These are phyloP conservation scores for Oostethus manadensis DNA, from an alignment of 2,113 vertebrate species.

Conservation along the genomic window DNA sequence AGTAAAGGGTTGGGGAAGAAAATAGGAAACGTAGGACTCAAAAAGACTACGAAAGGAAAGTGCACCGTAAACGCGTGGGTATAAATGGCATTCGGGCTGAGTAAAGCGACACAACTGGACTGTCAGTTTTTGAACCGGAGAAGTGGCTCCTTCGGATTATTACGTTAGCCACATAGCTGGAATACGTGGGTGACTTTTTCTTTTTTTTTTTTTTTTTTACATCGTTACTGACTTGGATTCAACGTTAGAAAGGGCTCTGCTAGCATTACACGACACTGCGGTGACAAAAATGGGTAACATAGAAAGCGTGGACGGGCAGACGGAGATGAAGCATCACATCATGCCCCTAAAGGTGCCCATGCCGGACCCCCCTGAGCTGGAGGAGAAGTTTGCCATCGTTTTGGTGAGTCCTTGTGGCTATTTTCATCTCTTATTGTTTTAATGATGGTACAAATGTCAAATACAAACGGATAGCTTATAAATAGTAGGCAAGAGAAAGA, in stretches of 20 bases:
- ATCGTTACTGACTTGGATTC: not conserved
- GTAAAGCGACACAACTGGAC: constrained; percentile 18
- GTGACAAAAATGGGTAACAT: constrained; percentile 82
- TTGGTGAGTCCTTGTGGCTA: constrained; percentile 76
- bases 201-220: constrained; percentile 22
- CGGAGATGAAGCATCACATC: constrained; percentile 77
- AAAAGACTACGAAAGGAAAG: constrained; percentile 32
- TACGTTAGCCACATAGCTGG: constrained; percentile 25
- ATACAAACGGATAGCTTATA: not conserved
- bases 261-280: too few species aligned
- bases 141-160: constrained; percentile 38
- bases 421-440: not conserved
- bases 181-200: constrained; percentile 1
- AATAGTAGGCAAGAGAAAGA: too few species aligned
- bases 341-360: constrained; percentile 90
- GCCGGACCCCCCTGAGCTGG: constrained; percentile 91
- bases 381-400: constrained; percentile 92
- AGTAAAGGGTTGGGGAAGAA: constrained; percentile 65
- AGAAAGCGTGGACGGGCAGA: constrained; percentile 83
- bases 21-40: constrained; percentile 38
- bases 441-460: not conserved
- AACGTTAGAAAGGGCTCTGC: constrained; percentile 9
- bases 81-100: constrained; percentile 50
- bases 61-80: constrained; percentile 30
- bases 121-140: constrained; percentile 28